Percentiles rank a stretch among this genome's conserved stretches.
Conservation (phyloP, 2,113 vertebrate genomes). For the Microcebus jonahi region DNA sequence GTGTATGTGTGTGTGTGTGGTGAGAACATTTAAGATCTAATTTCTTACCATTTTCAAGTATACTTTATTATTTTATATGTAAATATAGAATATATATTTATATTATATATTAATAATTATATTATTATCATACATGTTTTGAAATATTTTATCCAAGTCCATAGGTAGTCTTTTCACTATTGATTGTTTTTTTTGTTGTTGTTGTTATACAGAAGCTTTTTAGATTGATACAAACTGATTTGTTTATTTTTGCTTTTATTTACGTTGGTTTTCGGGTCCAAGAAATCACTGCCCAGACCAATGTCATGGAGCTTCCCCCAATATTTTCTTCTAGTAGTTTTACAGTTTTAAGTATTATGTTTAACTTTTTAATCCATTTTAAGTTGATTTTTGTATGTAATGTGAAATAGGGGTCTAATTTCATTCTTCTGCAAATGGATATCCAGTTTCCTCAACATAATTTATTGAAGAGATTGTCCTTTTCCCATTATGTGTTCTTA, state of each 20-base stretch:
- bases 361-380: not conserved
- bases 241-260: not conserved
- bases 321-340: not conserved
- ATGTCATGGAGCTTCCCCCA: not conserved
- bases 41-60: not conserved
- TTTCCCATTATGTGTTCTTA: not conserved
- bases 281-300: not conserved
- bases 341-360: not conserved
- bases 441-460: not conserved
- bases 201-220: not conserved
- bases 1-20: not conserved
- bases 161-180: not conserved
- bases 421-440: not conserved
- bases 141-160: not conserved
- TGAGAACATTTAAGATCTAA: not conserved
- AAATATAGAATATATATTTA: too few species aligned
- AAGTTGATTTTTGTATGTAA: not conserved
- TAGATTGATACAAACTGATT: not conserved
- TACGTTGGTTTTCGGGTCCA: not conserved
- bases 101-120: too few species aligned
- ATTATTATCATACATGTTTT: not conserved
- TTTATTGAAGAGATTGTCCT: not conserved
- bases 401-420: not conserved
- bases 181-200: not conserved
- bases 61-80: not conserved